A percentile compares a stretch with the other conserved stretches of the same genome.
phyloP scores from a whole-genome alignment of 2,113 vertebrate genomes.

The Theristicus caerulescens region DNA sequence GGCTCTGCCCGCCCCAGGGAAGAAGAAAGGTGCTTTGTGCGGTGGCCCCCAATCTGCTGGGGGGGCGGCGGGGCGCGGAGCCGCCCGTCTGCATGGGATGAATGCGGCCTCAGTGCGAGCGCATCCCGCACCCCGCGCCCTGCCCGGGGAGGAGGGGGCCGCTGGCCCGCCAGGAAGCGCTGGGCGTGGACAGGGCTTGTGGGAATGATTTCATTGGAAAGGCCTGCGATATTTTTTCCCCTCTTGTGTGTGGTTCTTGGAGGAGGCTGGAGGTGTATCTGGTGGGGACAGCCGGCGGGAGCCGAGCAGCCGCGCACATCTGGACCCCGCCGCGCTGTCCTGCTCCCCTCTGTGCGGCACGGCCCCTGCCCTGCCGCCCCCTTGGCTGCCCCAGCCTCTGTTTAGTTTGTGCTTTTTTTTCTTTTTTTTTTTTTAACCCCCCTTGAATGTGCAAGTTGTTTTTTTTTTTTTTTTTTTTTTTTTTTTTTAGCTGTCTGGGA shows the following conservation, averaged over 20 bases:
- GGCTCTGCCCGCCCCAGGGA: not conserved
- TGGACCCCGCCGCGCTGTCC: not conserved
- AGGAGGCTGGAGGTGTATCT: constrained; percentile 82
- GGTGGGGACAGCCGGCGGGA: constrained; percentile 61
- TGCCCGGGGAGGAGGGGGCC: constrained; percentile 72
- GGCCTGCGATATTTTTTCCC: constrained; percentile 85
- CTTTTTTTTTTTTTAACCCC: not conserved
- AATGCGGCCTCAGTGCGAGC: constrained; percentile 89
- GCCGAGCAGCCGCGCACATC: constrained; percentile 62
- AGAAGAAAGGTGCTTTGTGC: constrained; percentile 98
- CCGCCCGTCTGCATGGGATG: constrained; percentile 82
- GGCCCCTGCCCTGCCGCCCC: not conserved
- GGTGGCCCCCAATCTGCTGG: constrained; percentile 32
- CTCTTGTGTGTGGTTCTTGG: constrained; percentile 88
- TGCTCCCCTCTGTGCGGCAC: not conserved
- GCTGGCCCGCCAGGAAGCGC: constrained; percentile 77
- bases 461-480: not conserved
- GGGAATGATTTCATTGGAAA: constrained; percentile 99
- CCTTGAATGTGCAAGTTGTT: not conserved
- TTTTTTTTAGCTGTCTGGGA: not conserved
- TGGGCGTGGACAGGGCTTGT: constrained; percentile 87
- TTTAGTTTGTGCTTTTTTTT: not conserved
- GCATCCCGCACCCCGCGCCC: constrained; percentile 78
- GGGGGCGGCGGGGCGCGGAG: constrained; percentile 50
- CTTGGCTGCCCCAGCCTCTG: not conserved